phyloP scores from a whole-genome alignment of 2,888 invertebrate genomes.

The Cataglyphis altisquamis region DNA sequence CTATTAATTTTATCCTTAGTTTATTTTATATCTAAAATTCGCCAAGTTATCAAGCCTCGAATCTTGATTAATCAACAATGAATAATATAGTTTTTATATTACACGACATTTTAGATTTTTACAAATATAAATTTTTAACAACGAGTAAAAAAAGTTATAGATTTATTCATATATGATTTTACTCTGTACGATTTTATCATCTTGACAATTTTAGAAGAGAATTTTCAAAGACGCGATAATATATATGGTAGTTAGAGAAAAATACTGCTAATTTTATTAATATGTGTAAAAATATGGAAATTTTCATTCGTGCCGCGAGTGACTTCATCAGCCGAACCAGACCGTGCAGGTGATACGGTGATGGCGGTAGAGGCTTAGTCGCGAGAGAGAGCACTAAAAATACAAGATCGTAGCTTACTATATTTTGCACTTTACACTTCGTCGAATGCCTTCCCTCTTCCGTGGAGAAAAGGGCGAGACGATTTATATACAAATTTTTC shows the following conservation, averaged over 20 bases:
- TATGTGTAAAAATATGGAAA: neutral
- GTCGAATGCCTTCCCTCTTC: conserved; percentile 75
- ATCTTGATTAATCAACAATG: neutral
- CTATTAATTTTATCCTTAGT: neutral
- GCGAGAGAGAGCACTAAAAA: conserved; percentile 80
- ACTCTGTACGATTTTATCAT: conserved; percentile 8
- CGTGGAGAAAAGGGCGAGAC: conserved; percentile 67
- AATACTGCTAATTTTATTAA: neutral
- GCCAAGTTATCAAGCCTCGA: neutral
- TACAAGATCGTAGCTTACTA: conserved; percentile 83
- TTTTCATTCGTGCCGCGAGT: neutral
- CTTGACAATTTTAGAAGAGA: conserved; percentile 4
- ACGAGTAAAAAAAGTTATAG: neutral
- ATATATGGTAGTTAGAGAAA: neutral
- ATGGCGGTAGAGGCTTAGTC: conserved; percentile 80
- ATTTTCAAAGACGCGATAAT: neutral
- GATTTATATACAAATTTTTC: conserved; percentile 79
- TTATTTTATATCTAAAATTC: neutral
- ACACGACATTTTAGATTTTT: neutral
- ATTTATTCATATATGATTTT: neutral
- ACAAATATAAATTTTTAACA: neutral
- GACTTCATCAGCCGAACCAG: conserved; percentile 37
- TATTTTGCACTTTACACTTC: conserved; percentile 84
- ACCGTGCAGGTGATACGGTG: conserved; percentile 62
- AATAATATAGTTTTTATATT: conserved; percentile 1